These are phyloP conservation scores for Erpetoichthys calabaricus DNA, from an alignment of 2,797 vertebrate species.

Conservation along the genomic window DNA sequence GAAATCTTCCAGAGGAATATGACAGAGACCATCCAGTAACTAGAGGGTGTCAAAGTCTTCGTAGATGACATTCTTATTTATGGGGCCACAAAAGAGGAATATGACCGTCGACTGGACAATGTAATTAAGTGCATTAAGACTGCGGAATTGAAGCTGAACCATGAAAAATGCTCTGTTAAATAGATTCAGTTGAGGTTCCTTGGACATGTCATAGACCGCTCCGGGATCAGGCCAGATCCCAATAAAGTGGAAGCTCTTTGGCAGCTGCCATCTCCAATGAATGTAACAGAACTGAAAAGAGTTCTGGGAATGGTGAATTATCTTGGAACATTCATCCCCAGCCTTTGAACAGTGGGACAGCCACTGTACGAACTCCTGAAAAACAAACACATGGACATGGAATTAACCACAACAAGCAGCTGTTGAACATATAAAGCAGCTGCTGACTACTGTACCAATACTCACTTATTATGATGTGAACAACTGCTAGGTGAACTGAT, in stretches of 20 bases:
- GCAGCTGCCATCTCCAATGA: too few species aligned
- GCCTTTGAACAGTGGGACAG: slow-evolving; percentile 4
- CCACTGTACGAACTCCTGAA: slow-evolving; percentile 3
- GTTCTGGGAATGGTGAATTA: too few species aligned
- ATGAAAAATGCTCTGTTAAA: not conserved
- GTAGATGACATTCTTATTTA: slow-evolving; percentile 5
- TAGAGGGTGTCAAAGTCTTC: not conserved
- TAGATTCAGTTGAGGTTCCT: not conserved
- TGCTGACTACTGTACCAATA: not conserved
- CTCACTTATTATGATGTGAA: slow-evolving; percentile 1
- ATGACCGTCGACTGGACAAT: not conserved
- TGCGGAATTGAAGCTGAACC: not conserved
- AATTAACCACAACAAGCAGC: slow-evolving; percentile 1
- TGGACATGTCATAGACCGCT: too few species aligned
- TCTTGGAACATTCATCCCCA: not conserved
- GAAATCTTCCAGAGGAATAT: slow-evolving; percentile 12
- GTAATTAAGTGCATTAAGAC: not conserved
- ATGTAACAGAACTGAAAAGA: too few species aligned
- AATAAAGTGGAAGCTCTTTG: too few species aligned
- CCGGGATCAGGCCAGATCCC: too few species aligned
- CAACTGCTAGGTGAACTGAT: slow-evolving; percentile 6
- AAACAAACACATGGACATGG: not conserved
- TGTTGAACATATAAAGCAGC: slow-evolving; percentile 3
- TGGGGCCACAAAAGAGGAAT: not conserved
- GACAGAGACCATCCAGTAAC: slow-evolving; percentile 4